Evolutionary conservation across 2,113 vertebrate genomes (phyloP).

Genomic region (Festucalex cinctus): DNA sequence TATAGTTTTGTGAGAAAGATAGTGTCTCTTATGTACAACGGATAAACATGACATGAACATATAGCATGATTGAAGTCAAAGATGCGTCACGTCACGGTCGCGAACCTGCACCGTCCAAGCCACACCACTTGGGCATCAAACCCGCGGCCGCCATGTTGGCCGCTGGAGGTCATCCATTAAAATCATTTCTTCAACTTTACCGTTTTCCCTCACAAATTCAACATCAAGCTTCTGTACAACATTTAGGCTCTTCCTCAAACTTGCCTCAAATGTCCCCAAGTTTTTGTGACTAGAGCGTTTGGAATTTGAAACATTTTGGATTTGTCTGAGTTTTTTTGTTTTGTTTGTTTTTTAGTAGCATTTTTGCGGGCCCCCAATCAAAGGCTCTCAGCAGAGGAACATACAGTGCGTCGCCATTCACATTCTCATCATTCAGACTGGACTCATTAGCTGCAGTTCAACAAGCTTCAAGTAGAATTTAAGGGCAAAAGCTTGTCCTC

Average conservation of each 20-base stretch:
- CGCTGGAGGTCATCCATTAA: too few species aligned
- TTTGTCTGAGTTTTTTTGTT: not conserved
- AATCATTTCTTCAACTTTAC: not conserved
- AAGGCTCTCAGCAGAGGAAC: not conserved
- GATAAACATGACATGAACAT: slow-evolving; percentile 14
- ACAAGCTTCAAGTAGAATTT: slow-evolving; percentile 1
- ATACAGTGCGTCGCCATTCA: not conserved
- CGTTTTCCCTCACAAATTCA: not conserved
- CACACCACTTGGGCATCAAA: too few species aligned
- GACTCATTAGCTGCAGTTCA: not conserved
- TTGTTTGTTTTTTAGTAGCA: not conserved
- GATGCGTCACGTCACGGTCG: not conserved
- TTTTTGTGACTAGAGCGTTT: not conserved
- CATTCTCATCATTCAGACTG: not conserved
- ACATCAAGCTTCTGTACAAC: not conserved
- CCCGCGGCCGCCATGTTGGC: too few species aligned
- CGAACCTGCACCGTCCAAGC: too few species aligned
- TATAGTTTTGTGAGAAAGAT: slow-evolving; percentile 27
- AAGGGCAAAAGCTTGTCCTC: not conserved
- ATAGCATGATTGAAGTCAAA: not conserved
- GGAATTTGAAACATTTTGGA: not conserved
- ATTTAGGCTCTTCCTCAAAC: not conserved
- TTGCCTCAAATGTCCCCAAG: not conserved
- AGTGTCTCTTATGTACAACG: slow-evolving; percentile 33
- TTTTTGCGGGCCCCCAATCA: too few species aligned